Base-by-base conservation (phyloP, 53 echinoderm and acorn worm genomes). In the Pentamera pediparva region DNA sequence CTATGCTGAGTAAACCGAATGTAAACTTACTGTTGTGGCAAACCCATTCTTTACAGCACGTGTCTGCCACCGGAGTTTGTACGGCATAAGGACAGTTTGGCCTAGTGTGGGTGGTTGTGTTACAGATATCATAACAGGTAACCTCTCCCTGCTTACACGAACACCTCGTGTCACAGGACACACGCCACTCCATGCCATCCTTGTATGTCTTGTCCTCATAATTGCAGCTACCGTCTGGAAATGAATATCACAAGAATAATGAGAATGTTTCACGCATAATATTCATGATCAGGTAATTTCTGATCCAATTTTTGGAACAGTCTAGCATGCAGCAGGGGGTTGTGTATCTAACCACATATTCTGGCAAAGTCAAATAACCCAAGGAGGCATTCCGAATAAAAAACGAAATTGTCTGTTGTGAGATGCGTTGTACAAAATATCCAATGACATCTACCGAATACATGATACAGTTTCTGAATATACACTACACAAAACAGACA, bases 11-110 rank as follows among this genome's bases (percentile, higher is more conserved):
- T 15, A 45, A 15, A n/a, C n/a, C 13, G n/a, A n/a, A 45, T 45
- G 47, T 45, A 1, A 20, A 74, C 87, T 85, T 57, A 98, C 98
- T 75, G 37, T 88, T 79, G 52, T 92, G 82, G 40, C 98, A 92
- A 21, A 98, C 86, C 98, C 98, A 98, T 65, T 98, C 91, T 69
- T 92, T 69, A 62, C 98, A 98, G 35, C 98, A 98, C 0, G 98
- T 98, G 32, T 92, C 98, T 9, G 96, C 92, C 3, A 98, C 91
- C 19, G 78, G 85, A 21, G 91, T 80, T 52, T 87, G 91, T 15
- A 91, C 86, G 5, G 96, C 88, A 54, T 85, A 91, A 2, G 74
- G 50, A 35, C 98, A 96, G 53, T 89, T 38, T 3, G 78, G 76
- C 4, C 91, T 71, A 15, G 58, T 29, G 9, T 57, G 39, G n/a